Base-by-base conservation (phyloP, 2,797 vertebrate genomes). In the Arnoldichthys spilopterus region DNA sequence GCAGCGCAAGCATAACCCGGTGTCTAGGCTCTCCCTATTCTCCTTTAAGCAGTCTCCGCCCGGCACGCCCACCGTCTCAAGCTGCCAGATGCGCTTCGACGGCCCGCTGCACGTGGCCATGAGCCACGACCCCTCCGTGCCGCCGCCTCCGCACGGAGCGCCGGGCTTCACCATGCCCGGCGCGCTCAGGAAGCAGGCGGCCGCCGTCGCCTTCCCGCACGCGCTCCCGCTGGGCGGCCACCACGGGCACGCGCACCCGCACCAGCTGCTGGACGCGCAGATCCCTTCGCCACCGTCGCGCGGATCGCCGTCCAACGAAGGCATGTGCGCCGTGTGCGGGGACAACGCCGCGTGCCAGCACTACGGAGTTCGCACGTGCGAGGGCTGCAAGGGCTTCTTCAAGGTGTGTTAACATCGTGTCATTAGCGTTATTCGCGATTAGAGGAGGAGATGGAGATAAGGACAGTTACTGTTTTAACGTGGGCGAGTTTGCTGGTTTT, bases 41-140 rank as follows among this genome's bases (percentile, higher is more conserved):
- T 98, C 97, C 84, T 98, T 99, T 91, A 98, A 98, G 88, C 98
- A 99, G 89, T 98, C 98, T 0, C 98, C 97, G n/a, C 97, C 97
- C 0, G 97, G 97, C 6, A 98, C 97, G 2, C 97, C 61, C 61
- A 63, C 97, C 0, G 97, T 97, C 26, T 97, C 97, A 85, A 99
- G 97, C 91, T 99, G 98, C 85, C 98, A 99, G 94, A 99, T 99
- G 98, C 95, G 97, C 83, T 99, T 99, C 88, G 98, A 99, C 68
- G 96, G 96, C 71, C 95, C 97, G 76, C 95, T 98, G 58, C 97
- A 98, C 84, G 96, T 98, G 6, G 96, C 97, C 88, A 96, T 98
- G 95, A 94, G 90, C 92, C 91, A 97, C 18, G 97, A 99, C 87
- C 89, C 93, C 28, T 3, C 61, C 6, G 61, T 1, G 32, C 32